Conservation (phyloP, 2,797 vertebrate genomes). For the Anniella stebbinsi region DNA sequence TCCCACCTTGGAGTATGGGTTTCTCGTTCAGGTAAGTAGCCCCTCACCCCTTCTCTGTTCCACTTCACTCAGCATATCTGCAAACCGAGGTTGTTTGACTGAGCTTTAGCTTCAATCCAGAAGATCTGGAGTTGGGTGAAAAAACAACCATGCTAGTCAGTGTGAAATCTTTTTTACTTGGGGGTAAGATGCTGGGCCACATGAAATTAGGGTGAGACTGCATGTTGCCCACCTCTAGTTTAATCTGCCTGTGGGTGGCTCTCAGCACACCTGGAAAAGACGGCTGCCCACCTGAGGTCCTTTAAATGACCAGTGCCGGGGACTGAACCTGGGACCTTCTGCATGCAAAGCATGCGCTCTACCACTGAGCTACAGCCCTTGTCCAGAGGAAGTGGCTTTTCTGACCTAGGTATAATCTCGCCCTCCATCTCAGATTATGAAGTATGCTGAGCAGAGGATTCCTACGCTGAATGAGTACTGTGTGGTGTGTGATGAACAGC, state of each 20-base stretch:
- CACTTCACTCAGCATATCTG: fast-evolving
- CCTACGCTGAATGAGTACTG: conserved; percentile 98
- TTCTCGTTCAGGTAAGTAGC: conserved; percentile 93
- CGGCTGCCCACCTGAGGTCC: too few relatives aligned
- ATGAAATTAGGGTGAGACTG: not conserved
- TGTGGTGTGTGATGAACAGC: conserved; percentile 98
- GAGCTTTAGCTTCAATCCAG: not conserved
- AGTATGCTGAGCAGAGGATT: conserved; percentile 98
- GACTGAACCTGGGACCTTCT: not conserved
- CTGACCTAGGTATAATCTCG: fast-evolving
- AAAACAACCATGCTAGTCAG: too few relatives aligned
- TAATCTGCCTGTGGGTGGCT: too few relatives aligned
- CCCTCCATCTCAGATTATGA: conserved; percentile 90
- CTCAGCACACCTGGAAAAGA: not conserved
- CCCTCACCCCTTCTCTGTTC: fast-evolving
- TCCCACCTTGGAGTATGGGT: conserved; percentile 98
- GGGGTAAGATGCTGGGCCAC: not conserved
- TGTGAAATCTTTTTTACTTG: not conserved
- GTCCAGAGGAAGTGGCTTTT: fast-evolving
- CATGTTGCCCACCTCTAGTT: not conserved
- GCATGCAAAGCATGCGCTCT: not conserved
- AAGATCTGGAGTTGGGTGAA: not conserved
- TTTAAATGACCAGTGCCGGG: not conserved
- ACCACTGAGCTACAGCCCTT: fast-evolving
- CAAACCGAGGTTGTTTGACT: fast-evolving